Base-by-base conservation (phyloP, 2,797 vertebrate genomes). In the Pterois miles region DNA sequence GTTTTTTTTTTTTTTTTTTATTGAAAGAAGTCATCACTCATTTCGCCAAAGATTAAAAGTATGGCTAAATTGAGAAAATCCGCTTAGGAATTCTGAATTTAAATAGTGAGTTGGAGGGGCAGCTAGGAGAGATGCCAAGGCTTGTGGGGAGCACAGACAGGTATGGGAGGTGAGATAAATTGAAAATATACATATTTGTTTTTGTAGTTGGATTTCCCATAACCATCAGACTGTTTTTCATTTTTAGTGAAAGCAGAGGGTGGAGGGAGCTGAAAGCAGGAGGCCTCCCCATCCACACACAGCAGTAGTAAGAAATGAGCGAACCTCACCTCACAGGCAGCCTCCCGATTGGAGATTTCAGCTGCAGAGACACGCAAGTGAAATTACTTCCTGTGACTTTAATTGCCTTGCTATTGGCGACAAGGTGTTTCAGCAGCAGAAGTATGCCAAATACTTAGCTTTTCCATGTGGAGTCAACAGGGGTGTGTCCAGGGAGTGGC, bases 11-110 rank as follows among this genome's bases (percentile, higher is more conserved):
- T 81, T 79, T 84, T 83, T 90, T 97, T 96, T 97, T 97, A 97
- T 97, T 99, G 96, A 98, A 98, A 98, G 97, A 98, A 98, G 97
- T 98, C 97, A 98, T 98, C 97, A 98, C 96, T 98, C 97, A 98
- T 98, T 99, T 98, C 95, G 95, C 96, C 95, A 96, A 97, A 98
- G 97, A 99, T 98, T 99, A 98, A 98, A 98, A 98, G 97, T 97
- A 98, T 96, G 96, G 96, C 96, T 98, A 98, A 98, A 99, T 98
- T 98, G 97, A 98, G 97, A 97, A 98, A 98, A 99, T 98, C 97
- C 96, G 97, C 97, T 98, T 97, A 98, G 96, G 96, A 96, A 97
- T 97, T 96, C 89, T 96, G 96, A 97, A 99, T 98, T 98, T 98
- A 97, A 98, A 99, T 98, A 96, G 90, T 79, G 80, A 91, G 94